A percentile compares a stretch with the other conserved stretches of the same genome.
Evolutionary conservation across 37 sponge, comb jelly and placozoan species (phyloP).

Genomic region (Lycopodina hypogea): DNA sequence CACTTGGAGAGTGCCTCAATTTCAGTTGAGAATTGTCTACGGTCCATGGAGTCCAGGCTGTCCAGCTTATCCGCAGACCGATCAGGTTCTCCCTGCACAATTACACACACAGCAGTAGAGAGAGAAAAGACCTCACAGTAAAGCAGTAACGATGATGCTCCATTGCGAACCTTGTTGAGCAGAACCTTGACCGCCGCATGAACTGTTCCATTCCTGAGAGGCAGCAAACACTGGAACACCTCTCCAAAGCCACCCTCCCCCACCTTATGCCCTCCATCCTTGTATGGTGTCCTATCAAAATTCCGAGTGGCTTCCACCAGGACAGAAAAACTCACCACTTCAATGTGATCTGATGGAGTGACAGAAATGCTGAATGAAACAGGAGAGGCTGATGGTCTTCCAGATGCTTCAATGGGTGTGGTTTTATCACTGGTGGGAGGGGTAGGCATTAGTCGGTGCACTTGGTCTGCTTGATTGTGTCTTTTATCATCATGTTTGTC

Average conservation of each 20-base stretch:
- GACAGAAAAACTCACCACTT: conserved; percentile 17
- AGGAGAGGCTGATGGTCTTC: neutral
- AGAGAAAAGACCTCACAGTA: conserved; percentile 2
- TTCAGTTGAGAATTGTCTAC: conserved; percentile 34
- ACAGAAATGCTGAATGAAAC: neutral
- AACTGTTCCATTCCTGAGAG: neutral
- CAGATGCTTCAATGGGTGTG: conserved; percentile 4
- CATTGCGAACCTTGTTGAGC: conserved; percentile 22
- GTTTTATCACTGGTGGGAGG: neutral
- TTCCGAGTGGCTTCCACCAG: conserved; percentile 54
- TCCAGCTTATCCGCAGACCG: neutral
- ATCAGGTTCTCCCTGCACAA: neutral
- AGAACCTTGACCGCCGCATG: conserved; percentile 83
- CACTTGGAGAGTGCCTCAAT: conserved; percentile 44
- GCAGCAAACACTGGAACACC: conserved; percentile 67
- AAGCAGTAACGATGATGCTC: no score
- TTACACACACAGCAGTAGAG: no score
- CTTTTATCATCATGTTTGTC: no score
- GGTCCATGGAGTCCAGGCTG: conserved; percentile 12
- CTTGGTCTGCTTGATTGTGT: neutral
- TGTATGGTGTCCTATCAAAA: conserved; percentile 47
- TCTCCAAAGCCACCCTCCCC: conserved; percentile 94
- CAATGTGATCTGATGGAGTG: neutral
- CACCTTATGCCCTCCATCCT: conserved; percentile 67
- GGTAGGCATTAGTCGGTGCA: neutral